phyloP scores from a whole-genome alignment of 53 echinoderm and acorn worm species.

The Holothuria leucospilota region DNA sequence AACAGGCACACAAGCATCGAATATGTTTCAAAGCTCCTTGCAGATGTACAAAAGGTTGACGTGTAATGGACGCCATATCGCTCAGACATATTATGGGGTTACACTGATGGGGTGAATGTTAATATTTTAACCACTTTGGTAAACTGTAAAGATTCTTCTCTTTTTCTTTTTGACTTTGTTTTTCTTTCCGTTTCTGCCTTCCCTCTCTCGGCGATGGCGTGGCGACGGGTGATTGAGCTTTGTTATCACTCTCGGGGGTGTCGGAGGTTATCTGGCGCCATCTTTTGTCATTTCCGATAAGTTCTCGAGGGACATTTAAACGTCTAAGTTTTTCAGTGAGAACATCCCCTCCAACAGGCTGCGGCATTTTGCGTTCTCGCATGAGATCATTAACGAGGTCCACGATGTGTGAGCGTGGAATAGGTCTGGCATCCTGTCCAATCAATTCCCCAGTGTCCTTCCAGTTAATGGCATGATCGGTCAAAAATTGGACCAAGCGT shows the following conservation, averaged over 20 bases:
- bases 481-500: background rate
- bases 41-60: no score
- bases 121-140: no score
- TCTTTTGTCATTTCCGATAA: conserved; percentile 1
- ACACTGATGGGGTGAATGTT: no score
- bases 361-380: background rate
- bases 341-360: background rate
- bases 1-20: background rate
- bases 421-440: background rate
- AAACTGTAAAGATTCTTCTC: no score
- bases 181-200: no score
- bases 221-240: background rate
- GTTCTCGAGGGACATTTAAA: conserved; percentile 12
- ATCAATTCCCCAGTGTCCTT: background rate
- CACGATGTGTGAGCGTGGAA: background rate
- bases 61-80: no score
- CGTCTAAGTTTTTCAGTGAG: background rate
- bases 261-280: background rate
- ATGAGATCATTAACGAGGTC: conserved; percentile 27
- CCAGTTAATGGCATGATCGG: background rate
- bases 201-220: no score
- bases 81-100: no score
- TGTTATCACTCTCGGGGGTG: background rate
- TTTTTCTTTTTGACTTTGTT: no score
- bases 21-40: background rate